These are phyloP conservation scores for Tauraco erythrolophus DNA, from an alignment of 2,113 vertebrate species.

Conservation along the genomic window DNA sequence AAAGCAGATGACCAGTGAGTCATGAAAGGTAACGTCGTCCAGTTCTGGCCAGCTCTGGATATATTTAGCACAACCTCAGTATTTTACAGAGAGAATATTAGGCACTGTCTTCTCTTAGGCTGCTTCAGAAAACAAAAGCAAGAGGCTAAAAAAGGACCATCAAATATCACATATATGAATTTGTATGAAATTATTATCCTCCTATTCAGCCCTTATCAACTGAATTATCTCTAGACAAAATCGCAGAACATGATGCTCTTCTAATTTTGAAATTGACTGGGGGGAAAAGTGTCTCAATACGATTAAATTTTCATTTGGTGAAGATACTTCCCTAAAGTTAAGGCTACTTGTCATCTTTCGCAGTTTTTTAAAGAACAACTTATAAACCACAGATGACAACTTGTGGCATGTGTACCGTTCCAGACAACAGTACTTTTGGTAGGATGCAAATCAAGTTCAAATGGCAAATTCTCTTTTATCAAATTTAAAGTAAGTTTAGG, in stretches of 20 bases:
- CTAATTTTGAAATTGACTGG: neutral
- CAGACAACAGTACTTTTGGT: neutral
- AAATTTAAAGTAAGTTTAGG: neutral
- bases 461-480: neutral
- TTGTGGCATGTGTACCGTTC: fast-evolving
- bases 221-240: neutral
- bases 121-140: neutral
- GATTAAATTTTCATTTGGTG: neutral
- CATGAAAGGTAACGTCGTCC: neutral
- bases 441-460: neutral
- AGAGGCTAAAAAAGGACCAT: neutral
- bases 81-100: neutral
- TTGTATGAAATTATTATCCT: neutral
- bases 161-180: neutral
- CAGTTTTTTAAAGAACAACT: neutral
- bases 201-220: neutral
- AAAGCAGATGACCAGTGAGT: neutral
- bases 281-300: neutral
- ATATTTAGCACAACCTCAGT: neutral
- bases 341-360: neutral
- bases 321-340: neutral
- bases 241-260: neutral
- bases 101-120: neutral
- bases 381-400: neutral
- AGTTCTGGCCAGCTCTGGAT: neutral